Base-by-base conservation (phyloP, 2,113 vertebrate species). In the Nesogale talazaci region DNA sequence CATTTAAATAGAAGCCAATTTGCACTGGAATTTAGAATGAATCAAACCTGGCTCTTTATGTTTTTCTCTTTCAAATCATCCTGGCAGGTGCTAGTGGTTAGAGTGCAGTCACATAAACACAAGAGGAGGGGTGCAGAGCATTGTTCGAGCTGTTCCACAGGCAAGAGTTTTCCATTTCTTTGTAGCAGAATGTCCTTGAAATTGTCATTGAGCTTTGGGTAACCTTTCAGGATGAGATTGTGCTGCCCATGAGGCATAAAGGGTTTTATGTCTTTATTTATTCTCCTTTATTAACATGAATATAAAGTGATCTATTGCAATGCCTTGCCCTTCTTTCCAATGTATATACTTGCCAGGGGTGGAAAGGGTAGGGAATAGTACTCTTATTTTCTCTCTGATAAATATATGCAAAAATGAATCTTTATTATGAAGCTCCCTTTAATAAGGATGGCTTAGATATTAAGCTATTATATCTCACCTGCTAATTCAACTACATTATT, bases 401-500 rank as follows among this genome's bases (percentile, higher is more conserved):
- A 97, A 87, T 96, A 96, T 95, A 96, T 91, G 80, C 34, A 96
- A 97, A 97, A 97, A 91, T 93, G 97, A 97, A 97, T 97, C 95
- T 82, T 97, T 95, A 74, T 96, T 96, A 97, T 93, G 88, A 96
- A 91, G 42, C 59, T 95, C 78, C 11, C 75, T 94, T 96, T 59
- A 95, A 91, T 95, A 94, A 89, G 57, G 82, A 78, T 90, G 20
- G 76, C 86, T 94, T 95, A 94, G 88, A 94, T 97, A 97, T 96
- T 95, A 97, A 97, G 94, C 69, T 92, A 86, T 95, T 97, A 94
- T 93, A 96, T 96, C 91, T 96, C 97, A 74, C 31, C 63, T 97
- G 94, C 87, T 88, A 97, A 94, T 78, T 91, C 81, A 85, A 65
- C 84, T 96, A 95, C 34, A 91, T 84, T 89, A 57, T 69, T 94